Evolutionary conservation across 2,888 invertebrate species (phyloP).

Genomic region (Hydropsyche betteni): DNA sequence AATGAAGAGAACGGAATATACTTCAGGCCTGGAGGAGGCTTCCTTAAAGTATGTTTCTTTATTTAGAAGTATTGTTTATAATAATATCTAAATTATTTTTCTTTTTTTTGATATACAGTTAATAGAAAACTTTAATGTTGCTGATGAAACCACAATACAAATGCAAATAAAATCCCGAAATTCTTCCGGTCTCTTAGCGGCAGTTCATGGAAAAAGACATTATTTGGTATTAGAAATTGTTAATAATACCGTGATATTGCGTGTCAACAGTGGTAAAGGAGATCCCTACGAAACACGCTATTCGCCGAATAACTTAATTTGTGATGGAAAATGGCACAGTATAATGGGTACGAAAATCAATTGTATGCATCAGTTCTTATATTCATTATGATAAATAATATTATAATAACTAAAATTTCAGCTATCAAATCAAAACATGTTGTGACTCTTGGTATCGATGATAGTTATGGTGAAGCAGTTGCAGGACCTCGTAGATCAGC

Average conservation of each 20-base stretch:
- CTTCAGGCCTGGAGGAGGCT: conserved; percentile 83
- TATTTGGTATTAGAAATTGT: conserved; percentile 88
- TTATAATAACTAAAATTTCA: conserved; percentile 54
- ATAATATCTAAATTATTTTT: too few species aligned
- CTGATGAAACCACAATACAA: conserved; percentile 78
- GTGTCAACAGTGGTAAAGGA: conserved; percentile 80
- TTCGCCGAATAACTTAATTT: conserved; percentile 75
- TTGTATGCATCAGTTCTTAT: too few species aligned
- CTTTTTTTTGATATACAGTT: conserved; percentile 54
- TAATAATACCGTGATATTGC: conserved; percentile 84
- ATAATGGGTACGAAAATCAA: conserved; percentile 70
- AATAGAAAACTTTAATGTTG: conserved; percentile 80
- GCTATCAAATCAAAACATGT: conserved; percentile 92
- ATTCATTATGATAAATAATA: too few species aligned
- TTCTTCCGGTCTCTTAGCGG: conserved; percentile 83
- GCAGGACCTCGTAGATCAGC: conserved; percentile 72
- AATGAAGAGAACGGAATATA: conserved; percentile 82
- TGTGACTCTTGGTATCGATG: conserved; percentile 87
- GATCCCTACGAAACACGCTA: conserved; percentile 82
- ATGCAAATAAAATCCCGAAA: conserved; percentile 89
- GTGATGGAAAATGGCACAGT: conserved; percentile 96
- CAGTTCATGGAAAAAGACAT: conserved; percentile 84
- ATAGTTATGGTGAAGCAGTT: conserved; percentile 76
- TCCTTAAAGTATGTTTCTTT: conserved; percentile 69
- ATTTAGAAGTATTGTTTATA: conserved; percentile 43